Base-by-base conservation (phyloP, 2,888 invertebrate genomes). In the Endomychus coccineus region DNA sequence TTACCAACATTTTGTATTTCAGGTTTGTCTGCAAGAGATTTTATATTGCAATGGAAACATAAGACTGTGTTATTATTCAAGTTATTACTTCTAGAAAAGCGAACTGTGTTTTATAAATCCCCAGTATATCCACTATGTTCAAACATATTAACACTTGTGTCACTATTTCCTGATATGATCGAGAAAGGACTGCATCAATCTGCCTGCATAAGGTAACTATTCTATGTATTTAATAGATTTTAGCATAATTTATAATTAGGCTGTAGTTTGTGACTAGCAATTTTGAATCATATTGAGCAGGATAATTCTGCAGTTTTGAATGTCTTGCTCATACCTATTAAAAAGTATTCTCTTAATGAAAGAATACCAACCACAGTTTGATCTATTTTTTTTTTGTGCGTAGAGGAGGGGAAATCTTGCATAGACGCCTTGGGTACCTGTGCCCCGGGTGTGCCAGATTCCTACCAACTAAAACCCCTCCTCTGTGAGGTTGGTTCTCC, bases 51-150 rank as follows among this genome's bases (percentile, higher is more conserved):
- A 46, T 96, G 95, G 78, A 80, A 86, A 43, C 95, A 96, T 62
- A 94, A 95, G 70, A 83, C 88, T 21, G 68, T 98, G 33, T 70
- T 95, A 40, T 68, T 98, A 27, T 95, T 96, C 62, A 98, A 98
- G 67, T 69, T 97, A 36, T 67, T 97, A 36, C 69, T 98, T 29
- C 70, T 98, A 40, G 89, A 96, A 59, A 80, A 84, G 51, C 77
- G 86, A 61, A 83, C 96, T 24, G 77, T 98, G 34, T 88, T 96
- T 59, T 90, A 87, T 66, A 88, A 91, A 36, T 84, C 92, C 12
- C 95, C 96, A 2, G 96, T 95, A 2, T 84, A 90, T 42, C 79
- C 83, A 4, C 71, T 97, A 47, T 94, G 95, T 51, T 78, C 84
- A 4, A 78, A 86, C 3, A 78, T 97, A 50, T 69, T 98, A 34